phyloP scores from a whole-genome alignment of 2,113 vertebrate genomes.

The Thomomys bottae region DNA sequence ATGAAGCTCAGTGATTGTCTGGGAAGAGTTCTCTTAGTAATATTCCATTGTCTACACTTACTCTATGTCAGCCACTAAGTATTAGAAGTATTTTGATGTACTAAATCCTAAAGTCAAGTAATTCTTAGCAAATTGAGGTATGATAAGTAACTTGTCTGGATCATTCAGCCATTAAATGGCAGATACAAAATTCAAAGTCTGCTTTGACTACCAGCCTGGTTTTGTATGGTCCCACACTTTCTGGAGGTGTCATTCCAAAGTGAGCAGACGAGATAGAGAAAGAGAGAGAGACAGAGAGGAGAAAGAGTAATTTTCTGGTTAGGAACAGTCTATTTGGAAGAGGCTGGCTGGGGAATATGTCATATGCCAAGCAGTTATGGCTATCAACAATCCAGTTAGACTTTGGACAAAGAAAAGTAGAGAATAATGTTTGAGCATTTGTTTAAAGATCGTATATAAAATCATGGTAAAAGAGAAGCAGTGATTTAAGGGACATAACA shows the following conservation, averaged over 20 bases:
- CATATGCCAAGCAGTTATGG: background rate
- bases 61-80: background rate
- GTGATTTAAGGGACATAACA: background rate
- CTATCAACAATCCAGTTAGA: background rate
- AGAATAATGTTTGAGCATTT: background rate
- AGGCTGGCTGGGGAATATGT: background rate
- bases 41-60: background rate
- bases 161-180: constrained; percentile 13
- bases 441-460: constrained; percentile 40
- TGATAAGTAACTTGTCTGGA: background rate
- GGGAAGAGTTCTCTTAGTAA: background rate
- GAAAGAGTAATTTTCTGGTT: background rate
- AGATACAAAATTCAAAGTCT: constrained; percentile 21
- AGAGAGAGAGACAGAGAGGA: too few relatives aligned
- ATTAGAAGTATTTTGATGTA: background rate
- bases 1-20: background rate
- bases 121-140: constrained; percentile 37
- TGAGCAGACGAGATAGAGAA: too few relatives aligned
- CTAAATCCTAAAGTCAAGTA: background rate
- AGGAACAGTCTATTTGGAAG: background rate
- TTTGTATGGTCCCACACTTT: background rate
- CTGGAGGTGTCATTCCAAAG: background rate
- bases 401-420: background rate
- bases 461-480: background rate
- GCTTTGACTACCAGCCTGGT: background rate